Percentiles rank a stretch among this genome's conserved stretches.
Conservation (phyloP, 2,888 invertebrate genomes). For the Cryptosula pallasiana region DNA sequence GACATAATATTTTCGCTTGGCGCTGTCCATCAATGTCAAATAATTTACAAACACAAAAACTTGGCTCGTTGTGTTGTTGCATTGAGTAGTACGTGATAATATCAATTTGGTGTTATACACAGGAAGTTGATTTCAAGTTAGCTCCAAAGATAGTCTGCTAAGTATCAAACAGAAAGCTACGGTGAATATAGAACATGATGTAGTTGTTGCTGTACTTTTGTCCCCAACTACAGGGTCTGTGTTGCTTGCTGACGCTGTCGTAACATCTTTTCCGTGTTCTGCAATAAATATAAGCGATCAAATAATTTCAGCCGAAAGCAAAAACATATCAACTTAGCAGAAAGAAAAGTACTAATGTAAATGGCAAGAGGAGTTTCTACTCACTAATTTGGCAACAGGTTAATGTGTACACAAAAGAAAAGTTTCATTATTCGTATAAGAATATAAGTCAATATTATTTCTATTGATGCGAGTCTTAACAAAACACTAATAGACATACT, state of each 20-base stretch:
- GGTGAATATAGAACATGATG: background rate
- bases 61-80: background rate
- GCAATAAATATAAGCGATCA: no score
- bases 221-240: background rate
- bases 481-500: constrained; percentile 20
- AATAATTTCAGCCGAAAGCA: no score
- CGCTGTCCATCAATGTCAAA: no score
- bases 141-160: background rate
- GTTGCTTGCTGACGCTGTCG: background rate
- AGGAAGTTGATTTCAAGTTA: background rate
- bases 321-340: no score
- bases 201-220: background rate
- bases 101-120: background rate
- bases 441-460: constrained; percentile 21
- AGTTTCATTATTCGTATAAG: background rate
- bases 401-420: constrained; percentile 18
- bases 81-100: background rate
- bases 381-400: background rate
- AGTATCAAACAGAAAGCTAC: background rate
- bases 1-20: no score
- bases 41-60: no score
- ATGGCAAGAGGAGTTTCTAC: no score
- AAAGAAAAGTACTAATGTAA: no score
- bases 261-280: no score
- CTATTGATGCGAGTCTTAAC: background rate